Evolutionary conservation across 2,797 vertebrate genomes (phyloP), one percentile per base, ranked within the genome.

Genomic region (Notolabrus celidotus): DNA sequence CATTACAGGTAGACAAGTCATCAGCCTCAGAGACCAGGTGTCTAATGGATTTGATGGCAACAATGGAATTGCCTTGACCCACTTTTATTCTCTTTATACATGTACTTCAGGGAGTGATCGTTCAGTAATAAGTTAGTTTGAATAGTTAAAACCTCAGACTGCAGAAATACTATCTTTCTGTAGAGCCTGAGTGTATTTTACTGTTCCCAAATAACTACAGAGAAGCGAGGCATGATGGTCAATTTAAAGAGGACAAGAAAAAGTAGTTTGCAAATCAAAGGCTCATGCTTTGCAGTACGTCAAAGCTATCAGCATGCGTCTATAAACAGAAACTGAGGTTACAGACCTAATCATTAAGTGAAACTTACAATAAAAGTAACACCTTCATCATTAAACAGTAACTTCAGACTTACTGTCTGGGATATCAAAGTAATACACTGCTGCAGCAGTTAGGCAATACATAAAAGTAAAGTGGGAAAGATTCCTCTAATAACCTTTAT

Each of bases 1-100:
- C 67, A 80, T 84, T 75, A 83, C 80, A 82, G 59, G 64, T 71
- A 79, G 74, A 82, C 71, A 83, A 69, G 79, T 74, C 74, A 74
- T 75, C 70, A 81, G 72, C 78, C 46, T 59, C 3, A 4, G 60
- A 51, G 41, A 74, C 53, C 84, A 83, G 68, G 73, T 81, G 75
- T 83, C 71, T 67, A 55, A 81, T 71, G 71, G 79, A 82, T 80
- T 67, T 71, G 59, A 84, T 59, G 55, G 49, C 54, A 66, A 84
- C 81, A 73, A 63, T 59, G 63, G 60, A 77, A 74, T 60, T 71
- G 67, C 47, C 45, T 63, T 80, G 87, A 76, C 76, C 87, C 80
- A 89, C 50, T 88, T 91, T 52, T 12, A 47, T 63, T 17, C 41
- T 77, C 57, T 80, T 80, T 73, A 58, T 72, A 64, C 23, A 52